phyloP scores from a whole-genome alignment of 2,888 invertebrate species.

The Ellobium chinense region DNA sequence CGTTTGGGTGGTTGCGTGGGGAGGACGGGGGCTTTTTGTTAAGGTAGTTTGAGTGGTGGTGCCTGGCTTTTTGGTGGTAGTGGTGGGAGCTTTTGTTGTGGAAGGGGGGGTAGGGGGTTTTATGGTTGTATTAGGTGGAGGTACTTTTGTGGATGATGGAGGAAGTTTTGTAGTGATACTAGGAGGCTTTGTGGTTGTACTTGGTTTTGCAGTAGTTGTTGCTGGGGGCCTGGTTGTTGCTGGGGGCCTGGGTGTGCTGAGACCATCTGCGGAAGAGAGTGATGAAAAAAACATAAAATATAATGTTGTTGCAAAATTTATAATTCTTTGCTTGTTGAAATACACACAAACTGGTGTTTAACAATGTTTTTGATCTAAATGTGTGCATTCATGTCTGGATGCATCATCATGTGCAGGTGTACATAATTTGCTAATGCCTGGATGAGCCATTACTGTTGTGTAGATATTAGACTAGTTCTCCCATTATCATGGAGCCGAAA shows the following conservation, averaged over 20 bases:
- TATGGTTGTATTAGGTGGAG: conserved; percentile 32
- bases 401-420: no score
- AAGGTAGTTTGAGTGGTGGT: neutral
- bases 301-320: no score
- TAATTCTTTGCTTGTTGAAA: no score
- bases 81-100: conserved; percentile 27
- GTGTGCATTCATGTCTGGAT: no score
- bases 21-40: conserved; percentile 6
- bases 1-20: neutral
- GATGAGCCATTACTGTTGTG: no score
- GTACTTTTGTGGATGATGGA: conserved; percentile 25
- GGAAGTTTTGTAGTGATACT: conserved; percentile 23
- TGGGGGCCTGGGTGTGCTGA: neutral
- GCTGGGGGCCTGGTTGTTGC: conserved; percentile 33
- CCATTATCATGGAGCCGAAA: no score
- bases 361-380: no score
- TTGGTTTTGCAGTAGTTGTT: conserved; percentile 32
- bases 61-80: conserved; percentile 13
- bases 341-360: no score
- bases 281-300: no score
- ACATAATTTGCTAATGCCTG: no score
- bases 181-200: conserved; percentile 33
- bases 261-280: no score
- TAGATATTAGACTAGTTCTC: no score
- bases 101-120: conserved; percentile 28